Evolutionary conservation across 2,113 vertebrate genomes (phyloP), one percentile per base, ranked within the genome.

Genomic region (Eptatretus burgeri): DNA sequence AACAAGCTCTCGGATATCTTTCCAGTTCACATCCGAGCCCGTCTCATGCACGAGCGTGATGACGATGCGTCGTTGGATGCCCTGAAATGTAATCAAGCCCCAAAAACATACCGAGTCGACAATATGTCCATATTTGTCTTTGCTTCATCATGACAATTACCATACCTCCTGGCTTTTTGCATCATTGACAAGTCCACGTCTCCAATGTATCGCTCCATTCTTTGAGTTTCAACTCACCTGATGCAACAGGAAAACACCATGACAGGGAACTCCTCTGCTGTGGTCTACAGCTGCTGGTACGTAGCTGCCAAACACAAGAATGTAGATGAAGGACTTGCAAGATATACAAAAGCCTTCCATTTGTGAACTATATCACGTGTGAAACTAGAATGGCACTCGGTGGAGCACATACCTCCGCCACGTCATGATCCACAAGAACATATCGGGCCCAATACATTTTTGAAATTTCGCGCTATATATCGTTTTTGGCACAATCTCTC

Each of bases 261-360:
- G 80, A 72, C 89, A 94, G 0, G 91, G 91, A 82, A 96, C 82
- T 52, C 87, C 86, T 16, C 81, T 81, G 5, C 87, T 82, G 73
- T 98, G 91, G 72, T 98, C 91, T 71, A 96, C 89, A 2, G 83
- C 79, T 0, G 87, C 85, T 14, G 91, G 88, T 65, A 96, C 84
- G 69, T 98, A 98, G 67, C 91, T 98, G 73, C 14, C 71, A 73
- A 65, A 77, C 14, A 71, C 17, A 64, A 7, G 27, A 41, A 41
- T 41, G 27, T 41, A 41, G 7, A 41, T 7, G 27, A 41, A 41
- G 7, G 27, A 41, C 27, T 41, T 41, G 27, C 27, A 41, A 41
- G 27, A 41, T 7, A 41, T 7, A 41, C 27, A 41, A 41, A 41
- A 41, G 27, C 27, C 27, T 41, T 41, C 27, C 27, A 3, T 41